Evolutionary conservation across 2,888 invertebrate genomes (phyloP).

Genomic region (Ptilodon capucinus): DNA sequence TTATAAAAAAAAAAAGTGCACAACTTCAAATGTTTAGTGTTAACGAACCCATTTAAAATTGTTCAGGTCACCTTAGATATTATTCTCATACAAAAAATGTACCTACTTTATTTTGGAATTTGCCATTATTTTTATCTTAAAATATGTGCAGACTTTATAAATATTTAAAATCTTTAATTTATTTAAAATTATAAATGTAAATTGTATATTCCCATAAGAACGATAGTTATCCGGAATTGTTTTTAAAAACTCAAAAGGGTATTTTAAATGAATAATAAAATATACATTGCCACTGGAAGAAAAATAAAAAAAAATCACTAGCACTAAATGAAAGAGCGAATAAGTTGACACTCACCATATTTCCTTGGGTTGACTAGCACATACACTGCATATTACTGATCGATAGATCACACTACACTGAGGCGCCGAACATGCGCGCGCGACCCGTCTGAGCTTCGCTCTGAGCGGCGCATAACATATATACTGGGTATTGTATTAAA

Average conservation of each 20-base stretch:
- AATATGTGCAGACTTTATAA: neutral
- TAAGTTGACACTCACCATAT: slow-evolving; percentile 42
- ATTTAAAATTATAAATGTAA: too few species aligned
- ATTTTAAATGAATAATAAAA: neutral
- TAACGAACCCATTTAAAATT: neutral
- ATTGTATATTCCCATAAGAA: too few species aligned
- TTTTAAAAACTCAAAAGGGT: neutral
- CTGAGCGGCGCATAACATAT: slow-evolving; percentile 43
- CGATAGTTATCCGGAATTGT: too few species aligned
- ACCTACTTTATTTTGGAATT: too few species aligned
- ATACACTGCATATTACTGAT: slow-evolving; percentile 41
- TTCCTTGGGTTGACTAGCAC: slow-evolving; percentile 46
- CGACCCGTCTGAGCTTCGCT: slow-evolving; percentile 44
- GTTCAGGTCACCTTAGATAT: neutral
- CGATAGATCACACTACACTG: slow-evolving; percentile 37
- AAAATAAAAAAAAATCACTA: neutral
- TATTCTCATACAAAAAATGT: too few species aligned
- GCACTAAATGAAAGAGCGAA: neutral
- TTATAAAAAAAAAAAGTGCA: neutral
- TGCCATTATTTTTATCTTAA: neutral
- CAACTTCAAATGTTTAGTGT: neutral
- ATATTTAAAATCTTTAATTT: neutral
- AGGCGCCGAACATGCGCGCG: slow-evolving; percentile 34
- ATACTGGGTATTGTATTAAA: slow-evolving; percentile 42
- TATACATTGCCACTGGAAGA: neutral